These are phyloP conservation scores for Drosophila funebris DNA, from an alignment of 1,140 invertebrate genomes.

Conservation along the genomic window DNA sequence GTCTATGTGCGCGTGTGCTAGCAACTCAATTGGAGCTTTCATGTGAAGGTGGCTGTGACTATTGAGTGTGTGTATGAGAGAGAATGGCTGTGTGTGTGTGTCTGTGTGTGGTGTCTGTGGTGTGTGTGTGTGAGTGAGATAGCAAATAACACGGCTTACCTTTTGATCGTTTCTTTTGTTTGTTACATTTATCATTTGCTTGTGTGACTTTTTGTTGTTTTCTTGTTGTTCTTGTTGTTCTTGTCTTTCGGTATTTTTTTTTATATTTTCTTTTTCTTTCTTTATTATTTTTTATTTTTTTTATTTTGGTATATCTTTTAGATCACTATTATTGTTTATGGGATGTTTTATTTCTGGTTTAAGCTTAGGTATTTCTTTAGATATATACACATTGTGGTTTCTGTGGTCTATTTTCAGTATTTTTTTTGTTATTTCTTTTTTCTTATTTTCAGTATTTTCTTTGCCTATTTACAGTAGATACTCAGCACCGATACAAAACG, in stretches of 20 bases:
- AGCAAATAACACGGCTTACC: constrained; percentile 43
- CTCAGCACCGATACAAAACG: constrained; percentile 84
- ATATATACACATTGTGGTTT: too few relatives aligned
- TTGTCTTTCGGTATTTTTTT: constrained; percentile 24
- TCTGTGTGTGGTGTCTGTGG: constrained; percentile 15
- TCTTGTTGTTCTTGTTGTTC: constrained; percentile 15
- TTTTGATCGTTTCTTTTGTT: constrained; percentile 34
- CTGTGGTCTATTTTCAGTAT: not conserved
- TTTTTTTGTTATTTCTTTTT: too few relatives aligned
- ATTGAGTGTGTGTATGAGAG: constrained; percentile 16
- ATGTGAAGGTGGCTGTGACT: constrained; percentile 14
- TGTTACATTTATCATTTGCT: constrained; percentile 22
- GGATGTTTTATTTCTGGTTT: constrained; percentile 8
- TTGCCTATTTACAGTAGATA: constrained; percentile 83
- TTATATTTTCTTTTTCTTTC: constrained; percentile 38
- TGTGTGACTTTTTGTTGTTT: constrained; percentile 36
- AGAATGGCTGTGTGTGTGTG: constrained; percentile 7
- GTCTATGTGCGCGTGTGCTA: constrained; percentile 79
- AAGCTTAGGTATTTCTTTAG: constrained; percentile 27
- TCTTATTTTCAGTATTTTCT: constrained; percentile 47
- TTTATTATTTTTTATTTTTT: constrained; percentile 33
- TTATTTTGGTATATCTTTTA: constrained; percentile 12
- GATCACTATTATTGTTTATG: constrained; percentile 18
- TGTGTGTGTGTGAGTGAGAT: constrained; percentile 31
- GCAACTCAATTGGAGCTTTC: constrained; percentile 70